phyloP scores from a whole-genome alignment of 2,888 invertebrate genomes.

The Dorcus parallelipipedus region DNA sequence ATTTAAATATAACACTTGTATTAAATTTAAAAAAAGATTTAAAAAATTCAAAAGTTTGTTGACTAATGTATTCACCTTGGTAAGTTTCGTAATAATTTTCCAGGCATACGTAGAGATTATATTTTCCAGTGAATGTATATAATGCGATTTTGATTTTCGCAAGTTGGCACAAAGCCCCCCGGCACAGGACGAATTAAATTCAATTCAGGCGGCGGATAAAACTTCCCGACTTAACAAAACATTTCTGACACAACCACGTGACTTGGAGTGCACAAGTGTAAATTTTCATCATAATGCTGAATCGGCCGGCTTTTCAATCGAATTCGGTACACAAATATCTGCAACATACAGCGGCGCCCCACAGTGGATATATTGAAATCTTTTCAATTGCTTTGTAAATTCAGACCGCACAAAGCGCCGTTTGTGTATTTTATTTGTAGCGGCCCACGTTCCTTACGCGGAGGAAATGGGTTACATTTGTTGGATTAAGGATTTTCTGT shows the following conservation, averaged over 20 bases:
- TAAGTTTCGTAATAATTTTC: too few relatives aligned
- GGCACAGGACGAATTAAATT: constrained; percentile 45
- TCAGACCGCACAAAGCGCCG: constrained; percentile 47
- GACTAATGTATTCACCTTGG: too few relatives aligned
- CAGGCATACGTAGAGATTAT: too few relatives aligned
- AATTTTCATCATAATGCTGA: constrained; percentile 51
- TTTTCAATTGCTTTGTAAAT: constrained; percentile 53
- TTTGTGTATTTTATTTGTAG: constrained; percentile 51
- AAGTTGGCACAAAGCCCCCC: constrained; percentile 15
- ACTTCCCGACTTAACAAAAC: constrained; percentile 43
- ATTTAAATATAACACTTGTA: too few relatives aligned
- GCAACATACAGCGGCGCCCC: constrained; percentile 42
- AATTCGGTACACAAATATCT: constrained; percentile 49
- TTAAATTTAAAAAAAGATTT: too few relatives aligned
- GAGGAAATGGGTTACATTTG: constrained; percentile 48
- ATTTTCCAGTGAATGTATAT: too few relatives aligned
- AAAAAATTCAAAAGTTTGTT: too few relatives aligned
- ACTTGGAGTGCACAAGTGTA: constrained; percentile 52
- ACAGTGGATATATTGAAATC: constrained; percentile 40
- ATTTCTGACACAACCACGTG: constrained; percentile 44
- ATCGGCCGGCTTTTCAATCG: constrained; percentile 48
- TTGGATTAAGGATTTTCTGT: constrained; percentile 46
- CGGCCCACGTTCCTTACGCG: constrained; percentile 42
- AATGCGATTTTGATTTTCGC: too few relatives aligned
- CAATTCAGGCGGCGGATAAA: constrained; percentile 41